Base-by-base conservation (phyloP, 2,113 vertebrate genomes). In the Calypte anna region DNA sequence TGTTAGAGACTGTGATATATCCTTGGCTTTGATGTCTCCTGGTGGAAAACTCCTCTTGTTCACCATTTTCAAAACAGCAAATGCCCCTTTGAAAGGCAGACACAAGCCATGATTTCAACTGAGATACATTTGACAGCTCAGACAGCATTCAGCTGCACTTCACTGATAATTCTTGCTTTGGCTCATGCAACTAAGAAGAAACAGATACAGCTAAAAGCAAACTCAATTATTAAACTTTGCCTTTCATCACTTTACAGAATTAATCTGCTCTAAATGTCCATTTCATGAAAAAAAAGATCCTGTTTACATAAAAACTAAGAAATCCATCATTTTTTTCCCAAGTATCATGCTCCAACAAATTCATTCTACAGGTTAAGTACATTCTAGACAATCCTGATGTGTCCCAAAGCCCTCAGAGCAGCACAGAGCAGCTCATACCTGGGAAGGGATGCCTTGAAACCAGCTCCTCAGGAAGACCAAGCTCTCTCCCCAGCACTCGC, bases 401-500 rank as follows among this genome's bases (percentile, higher is more conserved):
- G n/a, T 22, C 3, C 4, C 38, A 31, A 3, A 55, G 33, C 33
- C 50, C 10, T 38, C 72, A 21, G n/a, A 30, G 40, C 2, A 62
- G 59, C 44, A 61, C 23, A 80, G 64, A 67, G 2, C 67, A 61
- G 13, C 15, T 50, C 82, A 51, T 95, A 98, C 99, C 99, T 97
- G 99, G 99, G 97, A 99, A 99, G 46, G 99, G 99, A 95, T 99
- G 99, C 91, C 99, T 98, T 20, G 98, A 99, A 79, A 99, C 99
- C 55, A 99, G 98, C 86, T 99, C 99, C 70, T 99, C 99, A 48
- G 99, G 99, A 88, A 99, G 98, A 43, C 99, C 99, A 67, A 99
- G 98, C 90, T 99, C 99, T 97, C 99, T 98, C 19, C 99, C 99
- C 61, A 99, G 97, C 50, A 98, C 98, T 97, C 99, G 96, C 48